Conservation (phyloP, 2,888 invertebrate species). For the Baccha elongata region DNA sequence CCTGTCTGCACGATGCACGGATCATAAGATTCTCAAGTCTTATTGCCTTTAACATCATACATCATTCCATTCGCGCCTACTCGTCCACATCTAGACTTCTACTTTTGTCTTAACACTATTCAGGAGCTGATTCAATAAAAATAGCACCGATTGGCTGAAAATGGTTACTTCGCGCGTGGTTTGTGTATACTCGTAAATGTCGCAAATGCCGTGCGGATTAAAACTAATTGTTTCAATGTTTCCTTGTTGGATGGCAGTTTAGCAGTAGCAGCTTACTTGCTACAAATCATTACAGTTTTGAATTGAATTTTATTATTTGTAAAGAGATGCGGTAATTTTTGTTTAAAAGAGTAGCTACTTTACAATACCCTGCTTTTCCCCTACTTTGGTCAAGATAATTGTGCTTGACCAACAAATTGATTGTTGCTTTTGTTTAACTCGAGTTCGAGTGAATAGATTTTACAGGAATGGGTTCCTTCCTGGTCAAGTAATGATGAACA, state of each 20-base stretch:
- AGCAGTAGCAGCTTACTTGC: not conserved
- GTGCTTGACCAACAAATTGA: not conserved
- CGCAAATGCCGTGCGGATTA: constrained; percentile 27
- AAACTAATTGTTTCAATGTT: constrained; percentile 47
- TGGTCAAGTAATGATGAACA: constrained; percentile 1
- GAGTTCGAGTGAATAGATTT: not conserved
- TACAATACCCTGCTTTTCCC: not conserved
- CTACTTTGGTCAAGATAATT: constrained; percentile 1
- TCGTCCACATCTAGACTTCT: not conserved
- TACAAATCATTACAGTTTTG: not conserved
- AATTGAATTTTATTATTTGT: no score
- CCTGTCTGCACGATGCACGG: no score
- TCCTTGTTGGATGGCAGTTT: constrained; percentile 35
- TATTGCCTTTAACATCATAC: no score
- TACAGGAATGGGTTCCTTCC: constrained; percentile 23
- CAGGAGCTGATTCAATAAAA: not conserved
- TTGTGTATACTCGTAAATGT: not conserved
- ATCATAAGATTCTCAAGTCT: no score
- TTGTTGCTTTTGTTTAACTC: constrained; percentile 23
- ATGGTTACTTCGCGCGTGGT: not conserved
- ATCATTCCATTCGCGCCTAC: constrained; percentile 20
- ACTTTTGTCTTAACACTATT: constrained; percentile 21
- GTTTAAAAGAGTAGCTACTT: not conserved
- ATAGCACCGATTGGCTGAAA: constrained; percentile 14
- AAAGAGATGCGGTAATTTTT: no score